Evolutionary conservation across 2,888 invertebrate species (phyloP), one percentile per base, ranked within the genome.

Genomic region (Helicoverpa assulta): DNA sequence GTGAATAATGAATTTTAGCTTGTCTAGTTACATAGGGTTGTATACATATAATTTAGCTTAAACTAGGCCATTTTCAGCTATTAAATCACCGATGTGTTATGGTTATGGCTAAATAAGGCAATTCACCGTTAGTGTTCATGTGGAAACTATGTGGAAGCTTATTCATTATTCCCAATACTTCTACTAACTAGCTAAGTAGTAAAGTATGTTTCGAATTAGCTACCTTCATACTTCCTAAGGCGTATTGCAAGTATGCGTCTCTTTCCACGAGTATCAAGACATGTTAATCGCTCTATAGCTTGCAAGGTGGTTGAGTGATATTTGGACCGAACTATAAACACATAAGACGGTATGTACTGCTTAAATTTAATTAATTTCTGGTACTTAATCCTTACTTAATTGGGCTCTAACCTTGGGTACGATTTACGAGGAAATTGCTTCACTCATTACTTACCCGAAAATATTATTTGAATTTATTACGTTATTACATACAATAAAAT

Each of bases 291-390:
- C 57, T 66, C 37, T 67, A 70, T 73, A 77, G 68, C 56, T 80
- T 78, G 73, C 90, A 89, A 91, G 90, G 90, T 86, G 80, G 84
- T 67, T 87, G 76, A 84, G 87, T 89, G 89, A 81, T 90, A 89
- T 91, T 90, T 90, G 67, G 83, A 84, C 79, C 80, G 68, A 63
- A 68, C 56, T 65, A 72, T 67, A 70, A 76, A 84, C 70, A 47
- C 54, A 79, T 59, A 60, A 52, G 56, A 67, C 68, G 73, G 55
- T 54, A 55, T 63, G 57, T 72, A 76, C 67, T 26, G 62, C 37
- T 71, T 54, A 47, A 70, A 57, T 76, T 67, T 79, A 84, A 83
- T 84, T 84, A 81, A 82, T 87, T 84, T 87, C 83, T 83, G 82
- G 84, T 84, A 79, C 70, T 85, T 83, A 86, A 85, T 85, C 80